Evolutionary conservation across 2,797 vertebrate species (phyloP), one percentile per base, ranked within the genome.

Genomic region (Esox masquinongy): DNA sequence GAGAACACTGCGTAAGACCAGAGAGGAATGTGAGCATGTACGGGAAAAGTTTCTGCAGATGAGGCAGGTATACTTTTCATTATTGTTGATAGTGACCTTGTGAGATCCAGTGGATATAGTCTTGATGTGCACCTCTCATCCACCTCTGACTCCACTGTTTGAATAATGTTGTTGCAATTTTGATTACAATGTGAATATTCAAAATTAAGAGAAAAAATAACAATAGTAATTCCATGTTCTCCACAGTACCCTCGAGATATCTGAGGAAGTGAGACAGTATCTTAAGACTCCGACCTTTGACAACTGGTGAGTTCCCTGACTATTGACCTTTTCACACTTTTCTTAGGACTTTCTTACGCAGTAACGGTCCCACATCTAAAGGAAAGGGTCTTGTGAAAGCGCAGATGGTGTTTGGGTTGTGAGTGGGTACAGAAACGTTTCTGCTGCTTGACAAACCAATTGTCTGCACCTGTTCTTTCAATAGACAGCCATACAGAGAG

Each of bases 231-330:
- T 68, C 24, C 16, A 70, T 17, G 3, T 16, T 70, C 49, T 77
- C 73, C 69, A 68, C 87, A 95, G 94, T 84, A 92, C 91, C 31
- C 82, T 95, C 79, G 92, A 94, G 73, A 91, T 95, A 1, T 94
- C 94, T 7, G 94, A 94, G 12, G 93, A 94, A 74, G 93, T 95
- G 79, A 89, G 90, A 75, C 93, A 94, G 84, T 94, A 94, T 76
- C 83, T 95, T 51, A 95, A 95, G 90, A 95, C 93, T 1, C 94
- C 94, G 4, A 95, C 93, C 66, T 95, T 95, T 73, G 92, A 95
- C 72, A 95, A 95, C 89, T 95, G 94, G 94, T 95, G 73, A 84
- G 93, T 82, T 72, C 51, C 34, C 70, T 1, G 26, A 26, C 26
- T 15, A 29, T 64, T 51, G 11, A 8, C 15, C 15, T 5, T 16